These are phyloP conservation scores for Porphyrio hochstetteri DNA, from an alignment of 2,113 vertebrate genomes.

Conservation along the genomic window DNA sequence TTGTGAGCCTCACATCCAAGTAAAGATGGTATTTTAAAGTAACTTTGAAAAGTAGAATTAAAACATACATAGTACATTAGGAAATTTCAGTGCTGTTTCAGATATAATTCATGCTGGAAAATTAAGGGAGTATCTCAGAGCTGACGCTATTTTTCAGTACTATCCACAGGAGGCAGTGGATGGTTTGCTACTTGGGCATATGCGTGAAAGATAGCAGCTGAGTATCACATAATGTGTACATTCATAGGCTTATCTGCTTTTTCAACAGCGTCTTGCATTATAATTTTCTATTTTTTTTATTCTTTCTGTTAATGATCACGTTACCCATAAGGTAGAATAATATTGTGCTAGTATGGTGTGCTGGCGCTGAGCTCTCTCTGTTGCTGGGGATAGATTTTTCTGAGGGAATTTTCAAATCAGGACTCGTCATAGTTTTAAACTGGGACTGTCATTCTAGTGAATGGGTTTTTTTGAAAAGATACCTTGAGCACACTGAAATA, in stretches of 20 bases:
- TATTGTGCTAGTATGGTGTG: not conserved
- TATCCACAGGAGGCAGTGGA: not conserved
- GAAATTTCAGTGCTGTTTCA: not conserved
- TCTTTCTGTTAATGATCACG: not conserved
- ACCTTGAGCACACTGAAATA: not conserved
- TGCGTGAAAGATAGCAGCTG: not conserved
- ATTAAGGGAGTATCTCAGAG: not conserved
- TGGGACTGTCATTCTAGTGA: not conserved
- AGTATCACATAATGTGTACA: not conserved
- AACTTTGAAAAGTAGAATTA: conserved; percentile 28
- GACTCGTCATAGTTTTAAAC: not conserved
- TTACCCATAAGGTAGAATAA: not conserved
- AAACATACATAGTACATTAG: not conserved
- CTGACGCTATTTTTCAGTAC: not conserved
- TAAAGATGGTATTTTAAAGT: conserved; percentile 20
- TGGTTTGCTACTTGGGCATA: not conserved
- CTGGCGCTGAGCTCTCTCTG: not conserved
- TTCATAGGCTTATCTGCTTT: not conserved
- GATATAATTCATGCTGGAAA: not conserved
- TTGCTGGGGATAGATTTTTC: not conserved
- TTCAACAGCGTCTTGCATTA: not conserved
- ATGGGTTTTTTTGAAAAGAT: not conserved
- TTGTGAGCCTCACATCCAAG: not conserved
- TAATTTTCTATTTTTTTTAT: not conserved
- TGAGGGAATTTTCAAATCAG: not conserved